A percentile compares a stretch with the other conserved stretches of the same genome.
These are phyloP conservation scores for Noctua janthe DNA, from an alignment of 2,888 invertebrate genomes.

Conservation along the genomic window DNA sequence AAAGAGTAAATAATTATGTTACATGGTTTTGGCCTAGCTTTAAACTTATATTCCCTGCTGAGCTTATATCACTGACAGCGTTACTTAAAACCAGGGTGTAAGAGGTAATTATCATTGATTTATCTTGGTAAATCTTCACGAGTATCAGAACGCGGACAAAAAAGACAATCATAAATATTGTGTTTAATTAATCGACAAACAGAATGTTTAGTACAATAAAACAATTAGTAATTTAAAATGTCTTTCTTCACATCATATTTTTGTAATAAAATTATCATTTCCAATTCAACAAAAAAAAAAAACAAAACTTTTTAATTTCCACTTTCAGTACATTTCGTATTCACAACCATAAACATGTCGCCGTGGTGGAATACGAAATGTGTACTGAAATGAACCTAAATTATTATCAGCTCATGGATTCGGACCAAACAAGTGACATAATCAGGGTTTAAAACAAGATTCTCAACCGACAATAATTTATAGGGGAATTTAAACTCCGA, in stretches of 20 bases:
- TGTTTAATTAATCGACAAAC: not conserved
- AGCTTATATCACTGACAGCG: too few relatives aligned
- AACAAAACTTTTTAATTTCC: not conserved
- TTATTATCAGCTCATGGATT: not conserved
- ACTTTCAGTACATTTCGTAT: slow-evolving; percentile 24
- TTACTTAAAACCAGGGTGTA: too few relatives aligned
- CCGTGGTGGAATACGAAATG: slow-evolving; percentile 23
- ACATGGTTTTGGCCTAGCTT: too few relatives aligned
- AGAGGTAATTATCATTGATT: too few relatives aligned
- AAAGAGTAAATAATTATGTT: not conserved
- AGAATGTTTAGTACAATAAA: not conserved
- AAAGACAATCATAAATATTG: not conserved
- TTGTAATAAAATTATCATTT: too few relatives aligned
- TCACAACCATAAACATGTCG: slow-evolving; percentile 1
- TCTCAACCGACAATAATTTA: not conserved
- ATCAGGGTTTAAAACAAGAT: not conserved
- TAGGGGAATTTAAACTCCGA: not conserved
- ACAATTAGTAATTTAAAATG: not conserved
- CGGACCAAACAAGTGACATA: slow-evolving; percentile 22
- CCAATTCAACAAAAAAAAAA: not conserved
- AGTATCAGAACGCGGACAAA: too few relatives aligned
- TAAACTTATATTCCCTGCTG: too few relatives aligned
- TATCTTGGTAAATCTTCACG: too few relatives aligned
- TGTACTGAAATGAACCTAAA: slow-evolving; percentile 10
- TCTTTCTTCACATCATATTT: too few relatives aligned